Percentiles rank a stretch among this genome's conserved stretches.
These are phyloP conservation scores for Listrodromus nycthemerus DNA, from an alignment of 2,888 invertebrate genomes.

Conservation along the genomic window DNA sequence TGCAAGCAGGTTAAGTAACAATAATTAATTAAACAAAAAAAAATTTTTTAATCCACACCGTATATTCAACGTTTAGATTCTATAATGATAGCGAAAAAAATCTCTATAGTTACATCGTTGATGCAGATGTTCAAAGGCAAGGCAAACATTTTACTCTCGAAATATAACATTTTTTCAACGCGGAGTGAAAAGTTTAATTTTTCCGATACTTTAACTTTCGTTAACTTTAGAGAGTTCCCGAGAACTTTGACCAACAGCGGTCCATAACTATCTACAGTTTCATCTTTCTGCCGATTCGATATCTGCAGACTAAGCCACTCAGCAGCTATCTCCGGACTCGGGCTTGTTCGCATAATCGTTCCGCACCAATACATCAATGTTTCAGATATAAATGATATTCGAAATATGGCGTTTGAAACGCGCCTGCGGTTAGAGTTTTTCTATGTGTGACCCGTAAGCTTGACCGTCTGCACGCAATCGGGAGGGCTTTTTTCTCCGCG, in stretches of 20 bases:
- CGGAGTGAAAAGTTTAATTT: not conserved
- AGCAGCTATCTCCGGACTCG: not conserved
- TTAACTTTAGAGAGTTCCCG: not conserved
- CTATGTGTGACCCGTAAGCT: not conserved
- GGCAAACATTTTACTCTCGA: not conserved
- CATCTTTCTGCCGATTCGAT: constrained; percentile 7
- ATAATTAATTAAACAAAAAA: too few species aligned
- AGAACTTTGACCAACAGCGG: not conserved
- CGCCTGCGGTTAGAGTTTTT: constrained; percentile 22
- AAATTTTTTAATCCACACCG: too few species aligned
- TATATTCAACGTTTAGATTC: too few species aligned
- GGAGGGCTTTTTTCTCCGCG: constrained; percentile 20
- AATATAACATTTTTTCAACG: not conserved
- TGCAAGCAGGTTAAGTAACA: too few species aligned
- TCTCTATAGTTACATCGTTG: too few species aligned
- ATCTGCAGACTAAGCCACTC: not conserved
- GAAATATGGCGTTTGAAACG: constrained; percentile 15
- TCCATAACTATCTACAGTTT: not conserved
- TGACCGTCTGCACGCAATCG: constrained; percentile 49
- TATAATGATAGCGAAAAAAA: too few species aligned
- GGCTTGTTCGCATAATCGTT: constrained; percentile 13
- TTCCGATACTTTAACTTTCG: not conserved
- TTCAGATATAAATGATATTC: constrained; percentile 5
- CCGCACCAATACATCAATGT: constrained; percentile 5
- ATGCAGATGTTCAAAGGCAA: not conserved